phyloP scores from a whole-genome alignment of 2,888 invertebrate species.

The Mechanitis mazaeus region DNA sequence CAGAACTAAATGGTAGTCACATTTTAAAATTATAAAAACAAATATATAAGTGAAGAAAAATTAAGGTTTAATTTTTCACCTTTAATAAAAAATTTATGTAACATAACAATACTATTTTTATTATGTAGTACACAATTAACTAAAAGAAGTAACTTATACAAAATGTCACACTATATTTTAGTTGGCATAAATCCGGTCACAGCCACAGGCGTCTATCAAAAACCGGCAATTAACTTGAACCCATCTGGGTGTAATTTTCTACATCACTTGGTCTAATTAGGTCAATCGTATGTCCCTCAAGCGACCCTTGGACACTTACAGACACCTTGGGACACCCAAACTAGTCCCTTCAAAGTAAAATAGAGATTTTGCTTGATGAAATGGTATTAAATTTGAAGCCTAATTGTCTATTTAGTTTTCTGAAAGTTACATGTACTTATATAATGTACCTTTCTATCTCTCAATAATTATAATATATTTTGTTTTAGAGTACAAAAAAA shows the following conservation, averaged over 20 bases:
- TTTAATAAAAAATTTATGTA: background rate
- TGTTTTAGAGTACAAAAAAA: background rate
- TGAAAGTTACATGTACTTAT: conserved; percentile 11
- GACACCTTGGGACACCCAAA: conserved; percentile 29
- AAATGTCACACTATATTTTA: conserved; percentile 2
- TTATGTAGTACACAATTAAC: background rate
- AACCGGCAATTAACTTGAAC: conserved; percentile 52
- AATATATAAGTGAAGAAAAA: background rate
- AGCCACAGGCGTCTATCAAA: conserved; percentile 29
- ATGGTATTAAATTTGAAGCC: conserved; percentile 22
- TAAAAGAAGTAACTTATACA: background rate
- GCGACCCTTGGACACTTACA: conserved; percentile 31
- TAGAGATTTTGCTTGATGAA: conserved; percentile 24
- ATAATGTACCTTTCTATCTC: background rate
- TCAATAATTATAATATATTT: background rate
- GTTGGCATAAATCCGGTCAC: conserved; percentile 4
- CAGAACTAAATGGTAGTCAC: background rate
- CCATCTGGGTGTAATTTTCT: conserved; percentile 63
- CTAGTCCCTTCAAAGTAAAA: conserved; percentile 28
- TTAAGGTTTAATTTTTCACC: too few relatives aligned
- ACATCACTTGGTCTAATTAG: conserved; percentile 66
- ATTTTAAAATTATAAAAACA: background rate
- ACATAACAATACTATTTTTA: background rate
- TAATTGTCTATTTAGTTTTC: conserved; percentile 15
- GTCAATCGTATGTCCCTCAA: conserved; percentile 49